phyloP scores from a whole-genome alignment of 1,140 invertebrate species.

The Probaryconus sp. region DNA sequence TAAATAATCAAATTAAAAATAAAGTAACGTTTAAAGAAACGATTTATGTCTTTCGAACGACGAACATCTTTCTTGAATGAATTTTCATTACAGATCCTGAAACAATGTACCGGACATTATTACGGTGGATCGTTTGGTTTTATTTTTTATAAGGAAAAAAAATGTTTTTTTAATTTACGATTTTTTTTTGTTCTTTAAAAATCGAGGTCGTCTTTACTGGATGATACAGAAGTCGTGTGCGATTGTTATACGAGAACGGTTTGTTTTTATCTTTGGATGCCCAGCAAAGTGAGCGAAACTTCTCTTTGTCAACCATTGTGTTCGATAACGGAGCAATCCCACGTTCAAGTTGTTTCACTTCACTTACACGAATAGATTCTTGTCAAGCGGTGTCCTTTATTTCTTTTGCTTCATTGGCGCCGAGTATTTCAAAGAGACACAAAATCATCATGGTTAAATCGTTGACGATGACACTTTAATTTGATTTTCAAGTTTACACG shows the following conservation, averaged over 20 bases:
- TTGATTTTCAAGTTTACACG: neutral
- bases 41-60: too few species aligned
- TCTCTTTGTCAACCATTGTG: constrained; percentile 48
- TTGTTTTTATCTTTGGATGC: constrained; percentile 44
- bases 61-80: too few species aligned
- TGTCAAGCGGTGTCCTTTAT: constrained; percentile 36
- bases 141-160: neutral
- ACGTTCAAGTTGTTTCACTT: constrained; percentile 41
- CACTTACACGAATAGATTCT: constrained; percentile 42
- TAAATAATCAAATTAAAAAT: too few species aligned
- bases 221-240: constrained; percentile 26
- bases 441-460: constrained; percentile 10
- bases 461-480: constrained; percentile 8
- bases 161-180: neutral
- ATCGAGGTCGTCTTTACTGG: constrained; percentile 38
- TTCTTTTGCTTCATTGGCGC: constrained; percentile 23
- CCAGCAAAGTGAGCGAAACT: constrained; percentile 48
- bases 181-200: constrained; percentile 22
- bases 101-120: neutral
- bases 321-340: constrained; percentile 47
- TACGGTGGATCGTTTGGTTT: neutral
- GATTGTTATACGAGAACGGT: constrained; percentile 40
- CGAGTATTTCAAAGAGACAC: constrained; percentile 5
- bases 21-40: too few species aligned
- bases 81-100: too few species aligned